Conservation (phyloP, 2,888 invertebrate genomes). For the Atherix ibis region DNA sequence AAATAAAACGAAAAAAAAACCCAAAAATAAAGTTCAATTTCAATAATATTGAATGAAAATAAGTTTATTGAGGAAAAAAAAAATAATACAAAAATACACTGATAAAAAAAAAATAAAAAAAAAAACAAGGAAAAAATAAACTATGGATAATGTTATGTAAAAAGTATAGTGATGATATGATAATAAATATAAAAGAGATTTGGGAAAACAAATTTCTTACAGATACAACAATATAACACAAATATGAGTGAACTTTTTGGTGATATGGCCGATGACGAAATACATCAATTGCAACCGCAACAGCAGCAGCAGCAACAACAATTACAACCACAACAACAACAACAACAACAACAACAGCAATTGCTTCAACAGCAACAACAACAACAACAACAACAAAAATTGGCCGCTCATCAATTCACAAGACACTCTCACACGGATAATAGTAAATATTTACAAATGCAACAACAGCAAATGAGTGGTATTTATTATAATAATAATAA, state of each 20-base stretch:
- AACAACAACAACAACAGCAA: conserved; percentile 3
- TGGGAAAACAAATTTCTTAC: conserved; percentile 14
- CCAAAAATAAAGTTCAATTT: conserved; percentile 6
- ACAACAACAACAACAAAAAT: conserved; percentile 1
- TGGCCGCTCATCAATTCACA: background rate
- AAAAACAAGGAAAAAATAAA: background rate
- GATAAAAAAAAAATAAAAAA: conserved; percentile 1
- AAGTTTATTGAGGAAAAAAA: background rate
- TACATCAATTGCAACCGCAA: conserved; percentile 1
- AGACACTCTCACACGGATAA: background rate
- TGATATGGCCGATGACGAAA: conserved; percentile 20
- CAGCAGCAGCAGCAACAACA: background rate
- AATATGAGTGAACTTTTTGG: conserved; percentile 22
- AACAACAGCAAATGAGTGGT: conserved; percentile 1
- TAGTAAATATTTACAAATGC: background rate
- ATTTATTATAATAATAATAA: no score
- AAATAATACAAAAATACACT: background rate
- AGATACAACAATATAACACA: conserved; percentile 16
- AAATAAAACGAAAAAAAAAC: no score
- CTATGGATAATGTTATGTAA: background rate
- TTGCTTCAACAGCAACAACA: conserved; percentile 3
- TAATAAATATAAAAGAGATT: conserved; percentile 6
- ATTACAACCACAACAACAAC: conserved; percentile 2
- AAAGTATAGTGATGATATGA: background rate
- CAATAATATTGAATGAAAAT: background rate